Percentiles rank a stretch among this genome's conserved stretches.
These are phyloP conservation scores for Dryas iulia DNA, from an alignment of 1,140 invertebrate genomes.

Conservation along the genomic window DNA sequence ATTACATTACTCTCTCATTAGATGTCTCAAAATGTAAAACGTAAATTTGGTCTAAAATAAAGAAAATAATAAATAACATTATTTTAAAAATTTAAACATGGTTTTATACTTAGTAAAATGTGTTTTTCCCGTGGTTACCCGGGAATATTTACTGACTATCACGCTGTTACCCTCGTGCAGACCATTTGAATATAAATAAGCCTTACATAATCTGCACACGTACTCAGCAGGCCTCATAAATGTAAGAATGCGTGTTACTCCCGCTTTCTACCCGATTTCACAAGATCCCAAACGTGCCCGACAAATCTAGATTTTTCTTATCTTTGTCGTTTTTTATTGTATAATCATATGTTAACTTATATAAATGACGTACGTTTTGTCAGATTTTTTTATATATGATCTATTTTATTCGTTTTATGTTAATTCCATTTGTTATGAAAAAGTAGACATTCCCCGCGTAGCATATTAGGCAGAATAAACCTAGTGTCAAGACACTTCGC, in stretches of 20 bases:
- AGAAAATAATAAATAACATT: neutral
- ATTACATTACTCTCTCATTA: too few relatives aligned
- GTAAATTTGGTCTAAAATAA: neutral
- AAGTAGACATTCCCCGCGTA: too few relatives aligned
- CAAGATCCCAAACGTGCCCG: conserved; percentile 8
- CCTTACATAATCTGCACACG: conserved; percentile 2
- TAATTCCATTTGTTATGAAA: too few relatives aligned
- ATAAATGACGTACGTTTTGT: neutral
- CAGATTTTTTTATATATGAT: neutral
- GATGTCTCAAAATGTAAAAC: too few relatives aligned
- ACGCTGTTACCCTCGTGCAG: neutral
- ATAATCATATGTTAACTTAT: neutral
- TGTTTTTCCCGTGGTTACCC: neutral
- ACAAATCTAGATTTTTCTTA: neutral
- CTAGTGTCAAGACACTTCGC: too few relatives aligned
- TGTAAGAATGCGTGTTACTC: conserved; percentile 7
- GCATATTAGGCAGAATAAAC: too few relatives aligned
- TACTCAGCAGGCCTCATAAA: conserved; percentile 7
- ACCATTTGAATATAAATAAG: conserved; percentile 10
- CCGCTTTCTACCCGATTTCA: conserved; percentile 6
- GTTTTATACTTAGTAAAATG: neutral
- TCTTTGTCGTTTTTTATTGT: neutral
- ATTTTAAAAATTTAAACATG: neutral
- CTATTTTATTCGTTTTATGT: neutral
- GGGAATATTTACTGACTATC: neutral